Conservation (phyloP, 2,888 invertebrate species). For the Ophion obscuratus region DNA sequence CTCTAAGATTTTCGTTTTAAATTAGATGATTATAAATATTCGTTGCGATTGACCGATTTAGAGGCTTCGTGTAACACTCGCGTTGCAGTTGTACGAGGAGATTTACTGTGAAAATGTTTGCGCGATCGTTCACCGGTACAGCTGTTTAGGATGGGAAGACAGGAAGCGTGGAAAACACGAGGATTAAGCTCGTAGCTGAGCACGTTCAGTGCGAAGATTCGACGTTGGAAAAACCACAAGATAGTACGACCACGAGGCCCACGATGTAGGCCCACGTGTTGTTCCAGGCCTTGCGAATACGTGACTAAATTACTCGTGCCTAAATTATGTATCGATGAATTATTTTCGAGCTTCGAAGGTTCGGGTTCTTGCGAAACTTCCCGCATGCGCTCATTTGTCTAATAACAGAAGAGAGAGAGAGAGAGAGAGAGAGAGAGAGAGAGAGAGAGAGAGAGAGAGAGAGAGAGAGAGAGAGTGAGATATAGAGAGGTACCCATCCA, state of each 20-base stretch:
- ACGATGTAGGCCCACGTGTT: slow-evolving; percentile 30
- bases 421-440: no score
- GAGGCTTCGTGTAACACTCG: background rate
- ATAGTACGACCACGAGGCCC: slow-evolving; percentile 33
- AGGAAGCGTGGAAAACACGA: slow-evolving; percentile 25
- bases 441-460: no score
- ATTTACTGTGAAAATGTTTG: slow-evolving; percentile 54
- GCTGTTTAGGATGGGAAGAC: background rate
- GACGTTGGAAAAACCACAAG: slow-evolving; percentile 30
- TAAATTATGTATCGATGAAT: slow-evolving; percentile 35
- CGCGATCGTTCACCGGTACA: slow-evolving; percentile 18
- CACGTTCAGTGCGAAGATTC: slow-evolving; percentile 20
- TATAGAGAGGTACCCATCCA: no score
- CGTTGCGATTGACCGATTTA: slow-evolving; percentile 1
- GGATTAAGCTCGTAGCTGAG: slow-evolving; percentile 8
- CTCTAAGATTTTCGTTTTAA: background rate
- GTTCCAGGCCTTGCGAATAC: slow-evolving; percentile 35
- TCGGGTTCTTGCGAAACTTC: slow-evolving; percentile 1
- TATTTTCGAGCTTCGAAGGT: slow-evolving; percentile 21
- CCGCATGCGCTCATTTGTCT: background rate
- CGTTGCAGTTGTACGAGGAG: background rate
- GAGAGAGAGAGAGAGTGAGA: no score
- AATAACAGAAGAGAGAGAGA: background rate
- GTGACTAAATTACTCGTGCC: slow-evolving; percentile 40
- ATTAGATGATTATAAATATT: background rate